These are phyloP conservation scores for Bolinopsis microptera DNA, from an alignment of 37 sponge, comb jelly and placozoan species.

Conservation along the genomic window DNA sequence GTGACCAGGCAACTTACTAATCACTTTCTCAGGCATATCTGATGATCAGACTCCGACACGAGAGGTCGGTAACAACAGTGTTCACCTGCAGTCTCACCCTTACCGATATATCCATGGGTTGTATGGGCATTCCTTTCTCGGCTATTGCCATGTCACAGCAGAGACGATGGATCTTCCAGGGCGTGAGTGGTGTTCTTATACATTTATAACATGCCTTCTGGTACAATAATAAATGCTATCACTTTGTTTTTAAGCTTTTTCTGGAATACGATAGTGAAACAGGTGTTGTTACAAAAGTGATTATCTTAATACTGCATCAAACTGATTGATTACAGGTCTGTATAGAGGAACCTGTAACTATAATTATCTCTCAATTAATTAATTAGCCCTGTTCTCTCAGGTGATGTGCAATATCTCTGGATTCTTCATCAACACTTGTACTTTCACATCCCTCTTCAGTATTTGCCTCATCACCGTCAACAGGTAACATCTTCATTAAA, in stretches of 20 bases:
- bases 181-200: neutral
- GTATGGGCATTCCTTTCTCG: constrained; percentile 34
- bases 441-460: constrained; percentile 47
- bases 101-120: constrained; percentile 4
- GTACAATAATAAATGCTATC: no score
- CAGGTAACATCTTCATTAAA: constrained; percentile 2
- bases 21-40: constrained; percentile 6
- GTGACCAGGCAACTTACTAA: no score
- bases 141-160: constrained; percentile 46
- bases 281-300: no score
- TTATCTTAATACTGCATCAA: no score
- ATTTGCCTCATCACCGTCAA: constrained; percentile 45
- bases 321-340: no score
- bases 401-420: constrained; percentile 49
- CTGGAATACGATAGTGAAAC: no score
- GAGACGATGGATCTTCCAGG: neutral
- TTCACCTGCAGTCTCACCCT: neutral
- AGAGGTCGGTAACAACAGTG: constrained; percentile 13
- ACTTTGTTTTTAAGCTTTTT: no score
- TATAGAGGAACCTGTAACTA: no score
- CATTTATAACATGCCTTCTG: no score
- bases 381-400: neutral
- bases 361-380: no score
- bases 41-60: neutral
- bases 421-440: constrained; percentile 18